Percentiles rank a stretch among this genome's conserved stretches.
Evolutionary conservation across 1,140 invertebrate genomes (phyloP).

Genomic region (Heterodera carotae): DNA sequence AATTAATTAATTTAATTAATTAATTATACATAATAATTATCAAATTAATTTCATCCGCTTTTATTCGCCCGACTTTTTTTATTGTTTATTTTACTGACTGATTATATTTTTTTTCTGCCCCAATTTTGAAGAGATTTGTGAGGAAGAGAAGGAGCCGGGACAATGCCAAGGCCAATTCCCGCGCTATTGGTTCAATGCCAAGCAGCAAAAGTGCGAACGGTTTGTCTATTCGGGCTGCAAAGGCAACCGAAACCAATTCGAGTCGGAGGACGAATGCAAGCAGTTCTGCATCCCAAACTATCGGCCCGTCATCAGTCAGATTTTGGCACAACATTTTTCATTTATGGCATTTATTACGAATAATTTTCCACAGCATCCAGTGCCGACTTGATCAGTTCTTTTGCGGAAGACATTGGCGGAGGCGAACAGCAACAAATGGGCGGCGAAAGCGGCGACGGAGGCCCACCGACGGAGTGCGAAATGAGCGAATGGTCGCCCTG

Average conservation of each 20-base stretch:
- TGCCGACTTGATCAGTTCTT: slow-evolving; percentile 26
- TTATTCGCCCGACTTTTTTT: too few relatives aligned
- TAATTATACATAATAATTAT: too few relatives aligned
- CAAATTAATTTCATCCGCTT: slow-evolving; percentile 25
- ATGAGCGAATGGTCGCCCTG: slow-evolving; percentile 75
- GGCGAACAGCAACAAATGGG: slow-evolving; percentile 45
- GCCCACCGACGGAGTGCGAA: slow-evolving; percentile 69
- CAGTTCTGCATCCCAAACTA: slow-evolving; percentile 56
- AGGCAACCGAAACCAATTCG: slow-evolving; percentile 75
- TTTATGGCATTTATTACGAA: neutral
- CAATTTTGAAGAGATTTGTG: slow-evolving; percentile 62
- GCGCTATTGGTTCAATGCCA: slow-evolving; percentile 71
- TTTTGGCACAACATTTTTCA: slow-evolving; percentile 61
- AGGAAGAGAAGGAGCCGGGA: slow-evolving; percentile 67
- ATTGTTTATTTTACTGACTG: slow-evolving; percentile 19
- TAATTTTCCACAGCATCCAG: slow-evolving; percentile 24
- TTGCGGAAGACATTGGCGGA: slow-evolving; percentile 8
- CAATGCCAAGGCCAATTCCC: slow-evolving; percentile 71
- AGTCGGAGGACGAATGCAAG: slow-evolving; percentile 65
- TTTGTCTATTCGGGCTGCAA: slow-evolving; percentile 73
- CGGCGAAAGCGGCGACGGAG: slow-evolving; percentile 46
- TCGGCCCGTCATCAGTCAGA: slow-evolving; percentile 48
- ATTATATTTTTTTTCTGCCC: too few relatives aligned
- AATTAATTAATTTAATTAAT: too few relatives aligned
- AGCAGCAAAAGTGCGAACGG: slow-evolving; percentile 69